Conservation (phyloP, 2,888 invertebrate species). For the Furcula furcula region DNA sequence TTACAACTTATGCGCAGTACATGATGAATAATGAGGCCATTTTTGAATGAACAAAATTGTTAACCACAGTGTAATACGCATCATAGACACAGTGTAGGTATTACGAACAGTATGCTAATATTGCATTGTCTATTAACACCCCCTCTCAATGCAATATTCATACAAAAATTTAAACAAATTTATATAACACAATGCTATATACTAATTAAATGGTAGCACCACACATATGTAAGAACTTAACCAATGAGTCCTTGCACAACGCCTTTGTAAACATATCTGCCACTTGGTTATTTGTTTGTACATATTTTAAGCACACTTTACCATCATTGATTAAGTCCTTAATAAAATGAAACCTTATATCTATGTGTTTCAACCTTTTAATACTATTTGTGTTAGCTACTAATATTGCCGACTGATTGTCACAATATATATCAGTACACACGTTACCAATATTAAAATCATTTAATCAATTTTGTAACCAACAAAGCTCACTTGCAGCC, state of each 20-base stretch:
- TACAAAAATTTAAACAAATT: background rate
- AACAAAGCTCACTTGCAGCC: slow-evolving; percentile 2
- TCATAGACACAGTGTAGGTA: too few relatives aligned
- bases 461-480: slow-evolving; percentile 2
- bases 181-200: background rate
- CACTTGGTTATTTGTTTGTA: background rate
- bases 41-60: too few relatives aligned
- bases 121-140: background rate
- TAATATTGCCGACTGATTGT: slow-evolving; percentile 8
- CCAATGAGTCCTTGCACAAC: background rate
- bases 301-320: slow-evolving; percentile 2
- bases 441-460: slow-evolving; percentile 1
- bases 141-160: slow-evolving; percentile 3
- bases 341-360: slow-evolving; percentile 1
- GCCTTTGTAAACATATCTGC: slow-evolving; percentile 1
- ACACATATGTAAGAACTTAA: background rate
- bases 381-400: slow-evolving; percentile 5
- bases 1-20: too few relatives aligned
- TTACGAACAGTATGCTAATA: too few relatives aligned
- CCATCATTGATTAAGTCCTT: background rate
- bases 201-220: background rate
- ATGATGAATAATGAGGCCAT: too few relatives aligned
- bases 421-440: background rate
- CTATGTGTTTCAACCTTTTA: slow-evolving; percentile 7
- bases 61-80: too few relatives aligned